Evolutionary conservation across 2,113 vertebrate genomes (phyloP), one percentile per base, ranked within the genome.

Genomic region (Acrocephalus arundinaceus): DNA sequence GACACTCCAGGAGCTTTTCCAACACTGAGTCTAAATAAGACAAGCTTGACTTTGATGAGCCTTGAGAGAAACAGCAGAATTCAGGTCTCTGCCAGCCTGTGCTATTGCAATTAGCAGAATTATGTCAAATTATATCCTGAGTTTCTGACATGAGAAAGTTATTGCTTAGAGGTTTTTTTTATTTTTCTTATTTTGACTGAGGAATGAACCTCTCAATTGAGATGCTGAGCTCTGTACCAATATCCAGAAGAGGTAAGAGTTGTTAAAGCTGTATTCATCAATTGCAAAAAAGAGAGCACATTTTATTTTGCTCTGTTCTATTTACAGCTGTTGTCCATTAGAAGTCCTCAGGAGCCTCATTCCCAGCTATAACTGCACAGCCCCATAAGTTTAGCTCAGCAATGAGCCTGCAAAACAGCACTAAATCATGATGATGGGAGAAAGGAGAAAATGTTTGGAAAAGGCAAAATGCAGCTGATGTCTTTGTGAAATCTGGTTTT

Each of bases 301-400:
- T 84, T 75, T 83, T 92, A 76, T 95, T 92, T 90, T 95, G 63
- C 52, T 95, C 43, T 87, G 46, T 93, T 61, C 94, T 97, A 57
- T 97, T 97, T 97, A 97, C 95, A 97, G 96, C 97, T 97, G 94
- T 94, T 97, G 96, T 97, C 94, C 94, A 87, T 98, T 95, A 93
- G 58, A 90, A 92, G 83, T 94, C 91, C 97, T 96, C 97, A 87
- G 72, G 97, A 96, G 96, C 84, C 89, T 89, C 80, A 80, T 98
- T 97, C 92, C 55, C 67, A 27, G 72, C 86, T 93, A 57, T 88
- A 95, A 77, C 71, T 83, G 46, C 91, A 59, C 35, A 89, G 85
- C 91, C 93, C 89, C 65, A 16, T 95, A 94, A 94, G 94, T 97
- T 97, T 96, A 97, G 65, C 89, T 96, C 95, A 78, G 93, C 83